These are phyloP conservation scores for Enteromius thamalakanensis DNA, from an alignment of 2,797 vertebrate genomes.

Conservation along the genomic window DNA sequence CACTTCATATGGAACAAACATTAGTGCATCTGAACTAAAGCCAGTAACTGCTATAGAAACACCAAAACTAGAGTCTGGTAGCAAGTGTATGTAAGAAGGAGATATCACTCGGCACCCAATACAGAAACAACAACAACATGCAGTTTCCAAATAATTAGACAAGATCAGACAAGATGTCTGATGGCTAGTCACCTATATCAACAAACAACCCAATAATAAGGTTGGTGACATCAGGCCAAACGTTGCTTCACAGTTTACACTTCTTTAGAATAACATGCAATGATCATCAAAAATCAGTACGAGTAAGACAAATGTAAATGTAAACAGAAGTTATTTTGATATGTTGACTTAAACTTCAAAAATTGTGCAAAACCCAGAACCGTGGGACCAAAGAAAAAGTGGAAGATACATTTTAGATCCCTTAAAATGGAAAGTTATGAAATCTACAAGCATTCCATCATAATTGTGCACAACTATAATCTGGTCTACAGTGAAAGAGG, in stretches of 20 bases:
- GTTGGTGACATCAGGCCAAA: neutral
- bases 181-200: neutral
- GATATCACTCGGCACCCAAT: neutral
- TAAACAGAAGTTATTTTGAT: neutral
- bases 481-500: neutral
- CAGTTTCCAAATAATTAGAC: neutral
- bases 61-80: constrained; percentile 38
- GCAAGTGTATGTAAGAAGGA: neutral
- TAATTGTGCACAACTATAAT: neutral
- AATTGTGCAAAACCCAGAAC: neutral
- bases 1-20: constrained; percentile 23
- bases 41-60: constrained; percentile 47
- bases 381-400: neutral
- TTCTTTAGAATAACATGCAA: neutral
- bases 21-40: constrained; percentile 25
- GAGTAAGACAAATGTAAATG: neutral
- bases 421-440: neutral
- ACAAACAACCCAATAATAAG: neutral
- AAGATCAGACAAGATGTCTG: constrained; percentile 3
- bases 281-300: neutral
- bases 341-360: neutral
- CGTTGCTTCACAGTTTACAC: neutral
- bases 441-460: neutral
- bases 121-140: neutral
- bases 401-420: neutral